Conservation (phyloP, 2,888 invertebrate genomes). For the Leucozona laternaria region DNA sequence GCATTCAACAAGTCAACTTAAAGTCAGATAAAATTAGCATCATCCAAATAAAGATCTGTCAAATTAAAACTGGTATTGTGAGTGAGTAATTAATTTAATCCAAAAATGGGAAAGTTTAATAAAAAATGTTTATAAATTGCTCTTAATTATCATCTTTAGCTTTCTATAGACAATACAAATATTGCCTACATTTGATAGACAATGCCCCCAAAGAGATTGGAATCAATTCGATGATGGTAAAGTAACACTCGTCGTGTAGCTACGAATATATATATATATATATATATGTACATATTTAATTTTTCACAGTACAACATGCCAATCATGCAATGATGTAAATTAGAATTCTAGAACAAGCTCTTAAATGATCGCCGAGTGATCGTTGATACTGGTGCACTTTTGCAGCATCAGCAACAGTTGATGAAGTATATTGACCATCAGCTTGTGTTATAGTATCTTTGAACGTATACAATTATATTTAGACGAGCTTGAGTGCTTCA, state of each 20-base stretch:
- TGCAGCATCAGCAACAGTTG: slow-evolving; percentile 15
- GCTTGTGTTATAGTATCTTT: slow-evolving; percentile 3
- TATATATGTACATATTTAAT: slow-evolving; percentile 28
- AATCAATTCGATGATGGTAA: slow-evolving; percentile 43
- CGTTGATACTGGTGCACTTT: slow-evolving; percentile 36
- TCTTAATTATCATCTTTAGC: slow-evolving; percentile 46
- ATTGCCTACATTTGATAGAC: slow-evolving; percentile 34
- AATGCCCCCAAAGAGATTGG: slow-evolving; percentile 28
- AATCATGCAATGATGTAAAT: slow-evolving; percentile 70
- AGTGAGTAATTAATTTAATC: slow-evolving; percentile 37
- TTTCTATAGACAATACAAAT: slow-evolving; percentile 54
- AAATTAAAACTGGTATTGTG: slow-evolving; percentile 19
- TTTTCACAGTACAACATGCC: slow-evolving; percentile 54
- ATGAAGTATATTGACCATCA: neutral
- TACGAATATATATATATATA: slow-evolving; percentile 13
- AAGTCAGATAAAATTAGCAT: slow-evolving; percentile 17
- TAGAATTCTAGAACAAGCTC: slow-evolving; percentile 69
- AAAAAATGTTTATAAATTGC: slow-evolving; percentile 42
- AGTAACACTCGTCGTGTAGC: slow-evolving; percentile 14
- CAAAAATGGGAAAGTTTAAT: slow-evolving; percentile 31
- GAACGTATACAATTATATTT: slow-evolving; percentile 7
- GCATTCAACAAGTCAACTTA: neutral
- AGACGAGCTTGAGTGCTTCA: slow-evolving; percentile 52
- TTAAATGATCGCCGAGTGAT: slow-evolving; percentile 40
- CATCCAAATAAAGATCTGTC: slow-evolving; percentile 2